phyloP scores from a whole-genome alignment of 2,113 vertebrate species.

The Drymodes brunneopygia region DNA sequence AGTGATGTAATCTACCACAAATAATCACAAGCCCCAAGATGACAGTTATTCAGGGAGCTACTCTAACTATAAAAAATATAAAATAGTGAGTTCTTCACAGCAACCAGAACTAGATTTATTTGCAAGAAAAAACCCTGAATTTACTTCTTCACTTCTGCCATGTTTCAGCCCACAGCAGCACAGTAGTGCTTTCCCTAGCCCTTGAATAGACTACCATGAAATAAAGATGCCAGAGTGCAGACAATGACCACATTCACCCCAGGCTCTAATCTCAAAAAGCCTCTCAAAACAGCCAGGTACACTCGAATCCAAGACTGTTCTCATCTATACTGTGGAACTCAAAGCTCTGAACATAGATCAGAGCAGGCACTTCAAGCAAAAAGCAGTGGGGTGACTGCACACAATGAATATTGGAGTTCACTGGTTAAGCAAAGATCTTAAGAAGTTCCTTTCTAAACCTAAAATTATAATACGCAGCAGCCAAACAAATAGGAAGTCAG shows the following conservation, averaged over 20 bases:
- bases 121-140: background rate
- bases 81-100: background rate
- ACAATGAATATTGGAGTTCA: background rate
- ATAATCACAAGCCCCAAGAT: background rate
- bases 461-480: background rate
- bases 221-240: background rate
- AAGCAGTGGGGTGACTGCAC: background rate
- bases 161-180: background rate
- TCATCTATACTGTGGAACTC: background rate
- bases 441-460: background rate
- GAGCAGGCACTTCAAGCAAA: background rate
- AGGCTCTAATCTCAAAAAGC: background rate
- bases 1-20: background rate
- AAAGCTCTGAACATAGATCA: background rate
- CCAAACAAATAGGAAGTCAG: background rate
- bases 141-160: background rate
- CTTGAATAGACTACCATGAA: background rate
- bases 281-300: background rate
- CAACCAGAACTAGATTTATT: background rate
- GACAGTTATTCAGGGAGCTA: background rate
- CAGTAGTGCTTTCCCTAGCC: background rate
- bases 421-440: background rate
- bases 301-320: background rate
- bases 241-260: background rate
- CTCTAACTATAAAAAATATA: background rate